These are phyloP conservation scores for Pluvianellus socialis DNA, from an alignment of 2,113 vertebrate species.

Conservation along the genomic window DNA sequence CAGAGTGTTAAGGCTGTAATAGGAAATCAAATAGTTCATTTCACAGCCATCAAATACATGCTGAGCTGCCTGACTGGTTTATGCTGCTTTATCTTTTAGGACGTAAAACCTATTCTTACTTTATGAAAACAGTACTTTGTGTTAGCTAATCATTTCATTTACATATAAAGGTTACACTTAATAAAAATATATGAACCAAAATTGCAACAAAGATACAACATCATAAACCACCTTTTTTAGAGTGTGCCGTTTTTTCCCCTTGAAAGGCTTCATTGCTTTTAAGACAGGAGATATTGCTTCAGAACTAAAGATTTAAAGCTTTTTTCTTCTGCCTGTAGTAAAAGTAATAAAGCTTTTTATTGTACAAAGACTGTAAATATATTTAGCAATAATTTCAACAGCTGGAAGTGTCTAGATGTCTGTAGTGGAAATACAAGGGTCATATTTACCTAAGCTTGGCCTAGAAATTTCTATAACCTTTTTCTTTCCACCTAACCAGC, in stretches of 20 bases:
- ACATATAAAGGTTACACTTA: slow-evolving; percentile 70
- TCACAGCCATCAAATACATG: slow-evolving; percentile 67
- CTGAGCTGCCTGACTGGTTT: slow-evolving; percentile 62
- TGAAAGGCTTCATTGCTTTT: slow-evolving; percentile 73
- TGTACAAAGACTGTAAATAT: slow-evolving; percentile 74
- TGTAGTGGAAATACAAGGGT: slow-evolving; percentile 59
- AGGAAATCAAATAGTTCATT: slow-evolving; percentile 74
- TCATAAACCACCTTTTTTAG: slow-evolving; percentile 63
- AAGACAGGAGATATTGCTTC: slow-evolving; percentile 70
- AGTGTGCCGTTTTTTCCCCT: slow-evolving; percentile 36
- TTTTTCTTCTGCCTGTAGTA: slow-evolving; percentile 70
- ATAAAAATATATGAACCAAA: slow-evolving; percentile 77
- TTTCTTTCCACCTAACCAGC: neutral
- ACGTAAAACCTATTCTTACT: slow-evolving; percentile 68
- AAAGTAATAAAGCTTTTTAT: slow-evolving; percentile 75
- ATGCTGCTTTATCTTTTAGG: slow-evolving; percentile 62
- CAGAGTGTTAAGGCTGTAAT: slow-evolving; percentile 45
- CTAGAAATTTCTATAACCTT: slow-evolving; percentile 44
- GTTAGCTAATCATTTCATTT: slow-evolving; percentile 76
- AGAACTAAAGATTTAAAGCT: slow-evolving; percentile 76
- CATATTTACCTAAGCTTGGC: slow-evolving; percentile 31
- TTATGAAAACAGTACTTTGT: slow-evolving; percentile 71
- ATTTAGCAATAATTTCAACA: slow-evolving; percentile 74
- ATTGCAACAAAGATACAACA: slow-evolving; percentile 60
- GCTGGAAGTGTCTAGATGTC: slow-evolving; percentile 61